These are phyloP conservation scores for Spisula subtruncata DNA, from an alignment of 2,888 invertebrate species.

Conservation along the genomic window DNA sequence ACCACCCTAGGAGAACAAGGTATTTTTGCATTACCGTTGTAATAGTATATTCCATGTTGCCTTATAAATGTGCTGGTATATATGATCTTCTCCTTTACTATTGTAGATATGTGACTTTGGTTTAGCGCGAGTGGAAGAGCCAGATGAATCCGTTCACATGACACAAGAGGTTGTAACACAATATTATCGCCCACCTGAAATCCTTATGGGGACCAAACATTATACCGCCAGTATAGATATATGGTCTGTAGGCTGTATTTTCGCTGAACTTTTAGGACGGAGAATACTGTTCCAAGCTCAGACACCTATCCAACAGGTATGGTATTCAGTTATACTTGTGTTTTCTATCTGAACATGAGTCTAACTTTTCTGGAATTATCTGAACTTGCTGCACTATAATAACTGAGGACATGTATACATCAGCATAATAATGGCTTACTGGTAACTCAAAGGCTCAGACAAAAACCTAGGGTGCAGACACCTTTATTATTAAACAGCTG, in stretches of 20 bases:
- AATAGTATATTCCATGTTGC: too few relatives aligned
- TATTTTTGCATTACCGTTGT: too few relatives aligned
- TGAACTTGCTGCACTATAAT: too few relatives aligned
- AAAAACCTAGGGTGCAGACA: too few relatives aligned
- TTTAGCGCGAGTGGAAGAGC: constrained; percentile 98
- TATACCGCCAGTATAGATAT: constrained; percentile 99
- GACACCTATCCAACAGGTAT: constrained; percentile 97
- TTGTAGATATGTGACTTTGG: constrained; percentile 99
- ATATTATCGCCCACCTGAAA: constrained; percentile 99
- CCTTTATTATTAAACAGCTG: too few relatives aligned
- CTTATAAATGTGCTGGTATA: too few relatives aligned
- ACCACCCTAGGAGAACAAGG: too few relatives aligned
- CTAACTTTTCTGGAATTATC: too few relatives aligned
- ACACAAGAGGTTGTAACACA: constrained; percentile 99
- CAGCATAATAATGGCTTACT: too few relatives aligned
- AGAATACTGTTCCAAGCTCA: constrained; percentile 99
- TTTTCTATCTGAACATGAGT: too few relatives aligned
- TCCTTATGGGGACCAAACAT: constrained; percentile 99
- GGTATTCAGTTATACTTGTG: constrained; percentile 87
- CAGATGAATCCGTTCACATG: constrained; percentile 96
- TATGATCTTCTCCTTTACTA: not conserved
- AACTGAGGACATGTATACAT: too few relatives aligned
- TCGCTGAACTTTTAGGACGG: constrained; percentile 98
- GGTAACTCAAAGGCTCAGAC: too few relatives aligned
- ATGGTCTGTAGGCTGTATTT: constrained; percentile 99